Percentiles rank a stretch among this genome's conserved stretches.
Conservation (phyloP, 2,888 invertebrate species). For the Ferdinandea cuprea region DNA sequence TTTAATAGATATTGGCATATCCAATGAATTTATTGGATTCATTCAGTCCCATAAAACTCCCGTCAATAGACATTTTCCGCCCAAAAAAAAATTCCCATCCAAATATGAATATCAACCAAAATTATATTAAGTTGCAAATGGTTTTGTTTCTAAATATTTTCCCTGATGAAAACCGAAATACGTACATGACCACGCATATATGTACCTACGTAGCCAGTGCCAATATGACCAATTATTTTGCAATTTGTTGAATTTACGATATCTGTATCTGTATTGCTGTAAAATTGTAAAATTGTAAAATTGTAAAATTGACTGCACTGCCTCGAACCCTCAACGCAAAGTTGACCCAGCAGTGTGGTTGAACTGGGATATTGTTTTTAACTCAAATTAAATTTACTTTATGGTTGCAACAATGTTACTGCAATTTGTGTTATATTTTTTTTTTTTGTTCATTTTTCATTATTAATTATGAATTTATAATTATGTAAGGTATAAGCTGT, state of each 20-base stretch:
- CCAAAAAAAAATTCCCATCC: too few relatives aligned
- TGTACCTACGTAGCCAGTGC: too few relatives aligned
- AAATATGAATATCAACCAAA: neutral
- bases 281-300: too few relatives aligned
- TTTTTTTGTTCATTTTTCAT: slow-evolving; percentile 6
- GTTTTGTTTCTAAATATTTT: neutral
- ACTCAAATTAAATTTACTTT: slow-evolving; percentile 49
- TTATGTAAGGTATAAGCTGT: slow-evolving; percentile 25
- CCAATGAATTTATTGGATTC: too few relatives aligned
- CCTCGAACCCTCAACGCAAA: slow-evolving; percentile 23
- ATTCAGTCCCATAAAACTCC: too few relatives aligned
- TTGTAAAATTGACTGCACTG: slow-evolving; percentile 36
- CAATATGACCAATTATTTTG: slow-evolving; percentile 33
- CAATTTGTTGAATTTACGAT: slow-evolving; percentile 25
- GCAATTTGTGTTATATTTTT: neutral
- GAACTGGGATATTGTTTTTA: neutral
- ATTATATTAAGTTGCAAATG: neutral
- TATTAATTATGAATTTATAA: slow-evolving; percentile 40
- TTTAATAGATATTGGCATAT: too few relatives aligned
- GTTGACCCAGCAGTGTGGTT: slow-evolving; percentile 15
- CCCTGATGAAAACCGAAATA: neutral
- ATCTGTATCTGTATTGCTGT: slow-evolving; percentile 13
- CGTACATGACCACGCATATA: neutral
- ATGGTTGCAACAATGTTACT: neutral
- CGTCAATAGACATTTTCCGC: too few relatives aligned